Percentiles rank a stretch among this genome's conserved stretches.
Conservation (phyloP, 35 echinoderm and acorn worm genomes). For the Lytechinus variegatus region DNA sequence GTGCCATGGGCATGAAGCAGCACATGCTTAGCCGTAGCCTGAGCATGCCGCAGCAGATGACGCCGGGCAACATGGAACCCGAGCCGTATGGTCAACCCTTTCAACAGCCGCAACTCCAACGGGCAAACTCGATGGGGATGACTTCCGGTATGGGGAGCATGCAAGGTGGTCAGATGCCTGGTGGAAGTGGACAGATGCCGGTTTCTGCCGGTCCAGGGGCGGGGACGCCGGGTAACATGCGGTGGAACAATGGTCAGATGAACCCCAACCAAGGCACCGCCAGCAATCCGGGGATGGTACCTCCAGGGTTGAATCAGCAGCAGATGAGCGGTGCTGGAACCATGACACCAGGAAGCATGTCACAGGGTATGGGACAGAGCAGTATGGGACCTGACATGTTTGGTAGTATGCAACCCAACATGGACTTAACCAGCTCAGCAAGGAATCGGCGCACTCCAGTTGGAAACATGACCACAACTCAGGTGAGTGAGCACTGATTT, state of each 20-base stretch:
- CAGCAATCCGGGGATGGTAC: background rate
- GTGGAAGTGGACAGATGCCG: constrained; percentile 20
- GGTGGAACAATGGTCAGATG: constrained; percentile 52
- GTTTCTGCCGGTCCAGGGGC: constrained; percentile 36
- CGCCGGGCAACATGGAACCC: constrained; percentile 50
- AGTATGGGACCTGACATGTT: constrained; percentile 39
- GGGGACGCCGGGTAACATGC: constrained; percentile 47
- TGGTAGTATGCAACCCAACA: constrained; percentile 19
- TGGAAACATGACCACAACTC: constrained; percentile 40
- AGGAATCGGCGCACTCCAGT: constrained; percentile 33
- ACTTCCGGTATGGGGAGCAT: constrained; percentile 35
- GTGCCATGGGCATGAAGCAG: constrained; percentile 34
- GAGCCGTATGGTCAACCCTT: constrained; percentile 28
- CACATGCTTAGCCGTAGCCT: constrained; percentile 64
- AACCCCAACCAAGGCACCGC: constrained; percentile 26
- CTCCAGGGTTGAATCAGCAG: constrained; percentile 55
- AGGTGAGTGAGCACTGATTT: background rate
- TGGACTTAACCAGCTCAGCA: constrained; percentile 24
- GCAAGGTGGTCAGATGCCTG: background rate
- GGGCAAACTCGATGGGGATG: constrained; percentile 39
- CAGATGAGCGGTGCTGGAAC: constrained; percentile 40
- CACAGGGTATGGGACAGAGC: constrained; percentile 3
- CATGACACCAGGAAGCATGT: constrained; percentile 50
- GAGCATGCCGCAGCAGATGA: constrained; percentile 72
- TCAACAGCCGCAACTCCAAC: constrained; percentile 51